Base-by-base conservation (phyloP, 2,888 invertebrate genomes). In the Dasysyrphus albostriatus region DNA sequence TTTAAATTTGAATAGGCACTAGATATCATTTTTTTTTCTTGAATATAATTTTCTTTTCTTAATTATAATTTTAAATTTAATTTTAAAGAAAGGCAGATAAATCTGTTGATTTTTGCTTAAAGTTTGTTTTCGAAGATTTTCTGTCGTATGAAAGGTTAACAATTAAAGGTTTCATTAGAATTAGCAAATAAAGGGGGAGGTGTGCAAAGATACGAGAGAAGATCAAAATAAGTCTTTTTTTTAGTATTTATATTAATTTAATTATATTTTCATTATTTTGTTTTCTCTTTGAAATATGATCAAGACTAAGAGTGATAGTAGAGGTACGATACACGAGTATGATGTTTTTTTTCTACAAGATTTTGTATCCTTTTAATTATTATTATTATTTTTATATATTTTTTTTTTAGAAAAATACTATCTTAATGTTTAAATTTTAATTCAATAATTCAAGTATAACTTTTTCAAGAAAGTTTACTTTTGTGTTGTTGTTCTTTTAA, bases 1-100 rank as follows among this genome's bases (percentile, higher is more conserved):
- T 85, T 85, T 72, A 73, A 84, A 82, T 87, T 74, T 78, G 85
- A 82, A 87, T 87, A 87, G 85, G 85, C 85, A 87, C 85, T 87
- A 87, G 82, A 87, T 87, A 82, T 87, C 58, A 74, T 77, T 74
- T 83, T 77, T 83, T 77, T 42, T 24, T 47, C 16, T 51, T 39
- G 42, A 63, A 47, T 56, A 44, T 58, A 58, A 42, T 65, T 63
- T 75, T 72, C 8, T 29, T 24, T 37, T 44, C 44, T 47, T 61
- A 63, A 19, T 61, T n/a, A 19, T 51, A 24, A 44, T 67, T 67
- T 69, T 79, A 39, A 24, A 44, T 58, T 61, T 72, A 63, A 54
- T 78, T 37, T 61, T 32, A 74, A 83, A 69, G 44, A 69, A 74
- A 79, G 74, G 73, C 73, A 63, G 72, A 67, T 49, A 83, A 74